A percentile compares a stretch with the other conserved stretches of the same genome.
These are phyloP conservation scores for Zaprionus ghesquierei DNA, from an alignment of 1,140 invertebrate genomes.

Conservation along the genomic window DNA sequence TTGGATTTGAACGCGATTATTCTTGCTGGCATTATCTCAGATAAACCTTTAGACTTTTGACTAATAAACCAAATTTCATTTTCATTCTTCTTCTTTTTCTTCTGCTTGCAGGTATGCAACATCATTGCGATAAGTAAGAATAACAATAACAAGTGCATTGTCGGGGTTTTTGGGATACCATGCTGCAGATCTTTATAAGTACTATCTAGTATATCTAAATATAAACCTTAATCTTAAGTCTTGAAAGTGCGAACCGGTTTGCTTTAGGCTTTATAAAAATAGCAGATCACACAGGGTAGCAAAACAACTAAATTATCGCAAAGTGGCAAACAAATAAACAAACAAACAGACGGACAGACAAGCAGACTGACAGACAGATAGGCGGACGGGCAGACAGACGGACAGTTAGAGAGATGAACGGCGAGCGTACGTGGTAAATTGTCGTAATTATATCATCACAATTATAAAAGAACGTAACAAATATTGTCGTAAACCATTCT, in stretches of 20 bases:
- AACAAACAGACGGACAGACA: background rate
- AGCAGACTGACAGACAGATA: constrained; percentile 39
- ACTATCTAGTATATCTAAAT: too few species aligned
- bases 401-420: background rate
- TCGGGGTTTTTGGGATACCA: background rate
- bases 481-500: constrained; percentile 34
- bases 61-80: background rate
- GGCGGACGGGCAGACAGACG: background rate
- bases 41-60: constrained; percentile 1
- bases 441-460: constrained; percentile 49
- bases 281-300: constrained; percentile 5
- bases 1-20: background rate
- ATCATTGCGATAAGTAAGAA: background rate
- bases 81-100: constrained; percentile 1
- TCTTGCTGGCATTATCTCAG: background rate
- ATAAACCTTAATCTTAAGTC: constrained; percentile 9
- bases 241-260: constrained; percentile 27
- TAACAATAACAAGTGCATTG: background rate
- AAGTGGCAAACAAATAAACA: constrained; percentile 40
- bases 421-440: constrained; percentile 20
- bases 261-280: constrained; percentile 7
- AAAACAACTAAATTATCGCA: constrained; percentile 37
- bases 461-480: constrained; percentile 28
- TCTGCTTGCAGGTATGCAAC: constrained; percentile 21
- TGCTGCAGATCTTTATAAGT: background rate